Evolutionary conservation across 2,113 vertebrate genomes (phyloP), one percentile per base, ranked within the genome.

Genomic region (Paradisaea rubra): DNA sequence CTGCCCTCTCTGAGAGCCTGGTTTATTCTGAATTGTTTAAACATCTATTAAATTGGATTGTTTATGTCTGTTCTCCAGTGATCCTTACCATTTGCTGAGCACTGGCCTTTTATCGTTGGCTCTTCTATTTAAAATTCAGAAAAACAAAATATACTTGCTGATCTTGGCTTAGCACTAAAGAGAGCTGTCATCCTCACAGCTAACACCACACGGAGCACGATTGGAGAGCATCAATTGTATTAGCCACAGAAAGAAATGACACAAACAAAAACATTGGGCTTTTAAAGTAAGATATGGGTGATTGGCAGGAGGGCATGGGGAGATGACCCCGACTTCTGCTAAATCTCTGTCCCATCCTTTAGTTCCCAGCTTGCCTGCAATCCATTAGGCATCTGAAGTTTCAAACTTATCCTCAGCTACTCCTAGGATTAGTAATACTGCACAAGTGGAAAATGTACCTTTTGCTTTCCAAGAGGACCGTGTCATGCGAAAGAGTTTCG

Each of bases 101-200:
- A 1, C 73, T 54, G 42, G 42, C 24, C 78, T 95, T 93, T 93
- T 83, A 93, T 70, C 76, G 5, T 63, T 37, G 63, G 74, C 66
- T 54, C 18, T 94, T 82, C 85, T 77, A 47, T 76, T 95, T 94
- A 54, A 95, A 93, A 93, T 77, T 81, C 88, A 93, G 74, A 53
- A 86, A 87, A 94, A 71, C 49, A 66, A 88, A 95, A 93, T 88
- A 49, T 23, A 61, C 61, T 92, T 80, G 89, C 93, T 96, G 95
- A 63, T 91, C 82, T 96, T 95, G 94, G 94, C 89, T 60, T 41
- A 81, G 89, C 91, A 66, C 68, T 94, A 91, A 63, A 93, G 78
- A 33, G 71, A 92, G 66, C 87, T 95, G 93, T 94, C 93, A 91
- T 60, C 78, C 81, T 61, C 69, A 24, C 61, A 93, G 81, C 81